A percentile compares a stretch with the other conserved stretches of the same genome.
Evolutionary conservation across 2,888 invertebrate species (phyloP).

Genomic region (Dendrolimus pini): DNA sequence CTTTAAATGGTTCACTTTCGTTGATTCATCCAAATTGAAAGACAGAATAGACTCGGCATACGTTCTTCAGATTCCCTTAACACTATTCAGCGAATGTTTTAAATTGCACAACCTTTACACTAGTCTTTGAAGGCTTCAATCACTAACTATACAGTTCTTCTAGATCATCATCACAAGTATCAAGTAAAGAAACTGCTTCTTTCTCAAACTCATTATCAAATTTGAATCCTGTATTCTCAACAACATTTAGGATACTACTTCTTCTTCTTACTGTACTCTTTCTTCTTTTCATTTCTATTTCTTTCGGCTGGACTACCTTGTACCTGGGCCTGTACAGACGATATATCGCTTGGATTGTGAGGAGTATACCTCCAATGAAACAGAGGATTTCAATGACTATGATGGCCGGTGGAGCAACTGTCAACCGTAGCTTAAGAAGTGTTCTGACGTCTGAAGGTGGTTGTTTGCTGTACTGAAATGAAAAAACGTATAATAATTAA

Average conservation of each 20-base stretch:
- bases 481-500: not conserved
- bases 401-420: constrained; percentile 68
- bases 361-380: constrained; percentile 56
- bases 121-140: constrained; percentile 9
- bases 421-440: constrained; percentile 63
- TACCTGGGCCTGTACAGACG: constrained; percentile 48
- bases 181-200: constrained; percentile 49
- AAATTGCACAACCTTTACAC: too few species aligned
- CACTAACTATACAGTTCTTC: constrained; percentile 37
- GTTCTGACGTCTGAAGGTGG: constrained; percentile 56
- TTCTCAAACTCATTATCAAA: constrained; percentile 43
- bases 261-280: constrained; percentile 16
- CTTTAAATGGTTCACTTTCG: too few species aligned
- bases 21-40: too few species aligned
- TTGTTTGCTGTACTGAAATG: constrained; percentile 48
- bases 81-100: too few species aligned
- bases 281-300: constrained; percentile 21
- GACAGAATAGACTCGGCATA: too few species aligned
- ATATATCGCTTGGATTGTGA: constrained; percentile 53
- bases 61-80: too few species aligned
- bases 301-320: constrained; percentile 30
- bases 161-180: constrained; percentile 45
- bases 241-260: constrained; percentile 37
- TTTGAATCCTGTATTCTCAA: constrained; percentile 38
- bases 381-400: constrained; percentile 60